Evolutionary conservation across 2,888 invertebrate genomes (phyloP), one percentile per base, ranked within the genome.

Genomic region (Tetranychus truncatus): DNA sequence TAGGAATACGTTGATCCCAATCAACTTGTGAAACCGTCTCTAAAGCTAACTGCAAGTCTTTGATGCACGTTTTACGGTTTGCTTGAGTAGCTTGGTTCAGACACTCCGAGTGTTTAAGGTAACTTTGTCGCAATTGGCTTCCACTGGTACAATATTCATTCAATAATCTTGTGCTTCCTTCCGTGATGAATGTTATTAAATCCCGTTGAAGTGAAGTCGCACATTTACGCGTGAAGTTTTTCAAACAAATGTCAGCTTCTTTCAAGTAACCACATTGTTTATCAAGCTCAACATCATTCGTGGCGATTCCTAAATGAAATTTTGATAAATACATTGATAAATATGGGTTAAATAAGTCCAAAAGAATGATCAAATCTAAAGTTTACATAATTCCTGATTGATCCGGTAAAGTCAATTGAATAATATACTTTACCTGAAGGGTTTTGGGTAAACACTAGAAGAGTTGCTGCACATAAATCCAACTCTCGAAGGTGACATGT

Each of bases 391-490:
- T 24, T 24, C 34, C 34, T 34, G 34, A 5, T 34, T 5, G 34
- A 34, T 34, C 5, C 34, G 5, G 5, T 34, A 5, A 34, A 34
- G 34, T 34, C 34, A 34, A 21, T 72, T 44, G n/a, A 45, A 34
- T 20, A 21, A n/a, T 67, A 4, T 69, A 76, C 34, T 21, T 75
- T 45, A 75, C 79, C 78, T 73, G 77, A 76, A 3, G 78, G 78
- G 44, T 77, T 78, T 55, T 79, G 79, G 71, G 79, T 79, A 76
- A 79, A 79, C 7, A 79, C 77, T 0, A 79, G 75, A 8, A 79
- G 73, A 4, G 79, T 79, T 6, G 79, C 79, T 6, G 79, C 79
- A 67, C 79, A 79, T 7, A 79, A 74, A 74, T 79, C 79, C 67
- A 79, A 71, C 72, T 79, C 79, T 66, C 79, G 72, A 2, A 79